A percentile compares a stretch with the other conserved stretches of the same genome.
Evolutionary conservation across 2,888 invertebrate genomes (phyloP).

Genomic region (Ligdia adustata): DNA sequence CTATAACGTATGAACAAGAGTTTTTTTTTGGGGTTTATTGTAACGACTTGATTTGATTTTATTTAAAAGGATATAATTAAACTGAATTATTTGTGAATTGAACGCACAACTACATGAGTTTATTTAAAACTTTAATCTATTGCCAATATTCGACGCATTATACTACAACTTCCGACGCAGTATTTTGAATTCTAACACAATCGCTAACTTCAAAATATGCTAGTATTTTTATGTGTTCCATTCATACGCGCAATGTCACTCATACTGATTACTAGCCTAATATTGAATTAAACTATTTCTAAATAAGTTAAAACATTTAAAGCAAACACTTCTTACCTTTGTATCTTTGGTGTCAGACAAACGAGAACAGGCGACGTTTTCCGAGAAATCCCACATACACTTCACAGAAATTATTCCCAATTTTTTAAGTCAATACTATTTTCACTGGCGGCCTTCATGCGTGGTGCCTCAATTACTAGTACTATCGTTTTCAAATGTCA

Average conservation of each 20-base stretch:
- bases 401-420: constrained; percentile 57
- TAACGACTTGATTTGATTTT: too few species aligned
- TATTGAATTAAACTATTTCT: constrained; percentile 30
- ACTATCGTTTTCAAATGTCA: constrained; percentile 75
- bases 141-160: too few species aligned
- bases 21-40: too few species aligned
- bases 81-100: too few species aligned
- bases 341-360: constrained; percentile 69
- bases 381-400: constrained; percentile 73
- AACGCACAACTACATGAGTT: too few species aligned
- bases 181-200: too few species aligned
- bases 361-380: constrained; percentile 41
- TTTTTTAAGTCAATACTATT: constrained; percentile 55
- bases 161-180: too few species aligned
- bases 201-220: too few species aligned
- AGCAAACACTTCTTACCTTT: constrained; percentile 61
- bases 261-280: constrained; percentile 12
- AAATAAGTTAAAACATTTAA: constrained; percentile 30
- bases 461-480: constrained; percentile 57
- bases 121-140: too few species aligned
- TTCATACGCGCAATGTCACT: neutral
- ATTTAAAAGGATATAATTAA: too few species aligned
- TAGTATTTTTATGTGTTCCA: neutral
- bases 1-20: too few species aligned
- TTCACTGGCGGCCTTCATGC: constrained; percentile 56